Base-by-base conservation (phyloP, 2,797 vertebrate species). In the Gephyroberyx darwinii region DNA sequence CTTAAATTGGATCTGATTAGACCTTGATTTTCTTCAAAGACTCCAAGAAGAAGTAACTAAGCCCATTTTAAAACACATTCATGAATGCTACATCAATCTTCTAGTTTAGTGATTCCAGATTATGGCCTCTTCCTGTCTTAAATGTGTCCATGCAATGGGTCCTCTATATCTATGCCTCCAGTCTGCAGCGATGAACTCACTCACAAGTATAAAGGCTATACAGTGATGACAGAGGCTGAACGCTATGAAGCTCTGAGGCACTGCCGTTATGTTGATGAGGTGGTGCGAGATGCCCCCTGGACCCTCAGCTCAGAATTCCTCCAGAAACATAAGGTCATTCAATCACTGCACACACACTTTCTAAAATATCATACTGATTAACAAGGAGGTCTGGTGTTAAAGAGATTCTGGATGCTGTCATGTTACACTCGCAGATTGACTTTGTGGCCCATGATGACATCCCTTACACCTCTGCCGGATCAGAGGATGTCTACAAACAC, bases 391-490 rank as follows among this genome's bases (percentile, higher is more conserved):
- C 13, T 66, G 10, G 16, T 30, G 33, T 54, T 61, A 17, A 13
- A 19, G 75, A 12, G 33, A 59, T 69, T 47, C 35, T 81, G 9
- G 85, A 71, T 6, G 5, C 47, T 57, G n/a, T 72, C 33, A n/a
- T 81, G 43, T 82, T 68, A 8, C 54, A 5, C 69, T 69, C 69
- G 66, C 91, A 99, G 98, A 99, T 99, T 87, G 97, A 99, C 90
- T 99, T 99, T 82, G 98, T 99, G 92, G 97, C 98, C 45, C 98
- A 99, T 0, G 98, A 99, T 80, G 98, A 99, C 65, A 98, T 99
- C 85, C 98, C 98, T 0, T 99, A 99, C 93, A 98, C 96, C 53
- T 98, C 97, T 8, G 98, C 97, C 80, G 98, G 98, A 86, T 98
- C 98, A 41, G 95, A 98, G 82, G 97, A 99, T 8, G 95, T 99